Evolutionary conservation across 2,113 vertebrate genomes (phyloP), one percentile per base, ranked within the genome.

Genomic region (Tyrannus savana): DNA sequence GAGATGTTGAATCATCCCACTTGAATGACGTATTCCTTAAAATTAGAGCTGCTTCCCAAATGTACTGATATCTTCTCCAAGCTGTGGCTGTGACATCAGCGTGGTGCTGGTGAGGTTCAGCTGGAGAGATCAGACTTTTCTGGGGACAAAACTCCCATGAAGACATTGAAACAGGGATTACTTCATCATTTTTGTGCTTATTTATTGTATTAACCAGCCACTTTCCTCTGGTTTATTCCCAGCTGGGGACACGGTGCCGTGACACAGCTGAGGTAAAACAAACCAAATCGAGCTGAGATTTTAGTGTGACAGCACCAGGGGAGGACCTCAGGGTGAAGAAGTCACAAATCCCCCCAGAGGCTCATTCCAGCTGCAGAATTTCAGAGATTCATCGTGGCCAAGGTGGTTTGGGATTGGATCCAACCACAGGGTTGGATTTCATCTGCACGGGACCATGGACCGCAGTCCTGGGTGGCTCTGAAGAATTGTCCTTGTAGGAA

Each of bases 271-370:
- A 64, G 28, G 53, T 44, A 60, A 83, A 83, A 11, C 42, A 75
- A 87, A 75, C 19, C 33, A 13, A 27, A 17, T 12, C 1, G 1
- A 59, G 39, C 12, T 18, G 12, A 25, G 56, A 46, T 33, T 84
- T 63, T 23, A 46, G 19, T 13, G 64, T 2, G 0, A 7, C 1
- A 19, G 12, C 9, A 2, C 39, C 1, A 0, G 27, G 23, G 44
- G 25, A 82, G 12, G 25, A 67, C 28, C 39, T 78, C 21, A 10
- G 69, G 19, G 8, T 22, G 15, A 56, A 3, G 58, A 75, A 47
- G 21, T 7, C 76, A 46, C 75, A 69, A 31, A 80, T 47, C 52
- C 27, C 41, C 88, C 24, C 71, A 22, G 22, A n/a, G 49, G 14
- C 4, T 73, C 37, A 30, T 44, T 53, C 37, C 77, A 79, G 39